Percentiles rank a stretch among this genome's conserved stretches.
Evolutionary conservation across 2,888 invertebrate genomes (phyloP).

Genomic region (Chrysodeixis includens): DNA sequence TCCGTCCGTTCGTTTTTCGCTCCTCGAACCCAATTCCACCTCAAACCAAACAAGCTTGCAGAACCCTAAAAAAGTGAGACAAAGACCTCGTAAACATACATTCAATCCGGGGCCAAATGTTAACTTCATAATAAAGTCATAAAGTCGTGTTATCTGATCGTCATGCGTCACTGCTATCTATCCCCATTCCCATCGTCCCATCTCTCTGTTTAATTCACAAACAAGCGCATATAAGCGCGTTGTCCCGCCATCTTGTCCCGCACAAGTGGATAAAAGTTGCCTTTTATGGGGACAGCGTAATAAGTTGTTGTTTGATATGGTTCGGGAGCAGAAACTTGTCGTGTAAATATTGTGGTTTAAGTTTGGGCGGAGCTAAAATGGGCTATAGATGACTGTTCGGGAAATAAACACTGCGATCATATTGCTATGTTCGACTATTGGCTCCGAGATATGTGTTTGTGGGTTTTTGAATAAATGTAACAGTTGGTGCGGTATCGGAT

Average conservation of each 20-base stretch:
- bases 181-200: conserved; percentile 23
- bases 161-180: conserved; percentile 66
- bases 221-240: conserved; percentile 52
- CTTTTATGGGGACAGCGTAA: conserved; percentile 40
- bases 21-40: not conserved
- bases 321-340: conserved; percentile 13
- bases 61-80: conserved; percentile 51
- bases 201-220: conserved; percentile 54
- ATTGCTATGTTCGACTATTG: conserved; percentile 1
- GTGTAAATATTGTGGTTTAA: conserved; percentile 19
- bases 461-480: conserved; percentile 1
- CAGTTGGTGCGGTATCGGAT: not conserved
- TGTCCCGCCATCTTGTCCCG: conserved; percentile 33
- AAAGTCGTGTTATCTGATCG: conserved; percentile 73
- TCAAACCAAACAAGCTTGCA: conserved; percentile 5
- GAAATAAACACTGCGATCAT: conserved; percentile 7
- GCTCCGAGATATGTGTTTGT: not conserved
- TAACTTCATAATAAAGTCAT: conserved; percentile 71
- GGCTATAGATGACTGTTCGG: conserved; percentile 17
- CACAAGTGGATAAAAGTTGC: conserved; percentile 33
- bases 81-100: conserved; percentile 59
- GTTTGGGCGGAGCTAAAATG: not conserved
- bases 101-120: conserved; percentile 61
- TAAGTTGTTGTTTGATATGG: conserved; percentile 43
- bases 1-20: not conserved